Conservation (phyloP, 2,113 vertebrate species). For the Falco punctatus region DNA sequence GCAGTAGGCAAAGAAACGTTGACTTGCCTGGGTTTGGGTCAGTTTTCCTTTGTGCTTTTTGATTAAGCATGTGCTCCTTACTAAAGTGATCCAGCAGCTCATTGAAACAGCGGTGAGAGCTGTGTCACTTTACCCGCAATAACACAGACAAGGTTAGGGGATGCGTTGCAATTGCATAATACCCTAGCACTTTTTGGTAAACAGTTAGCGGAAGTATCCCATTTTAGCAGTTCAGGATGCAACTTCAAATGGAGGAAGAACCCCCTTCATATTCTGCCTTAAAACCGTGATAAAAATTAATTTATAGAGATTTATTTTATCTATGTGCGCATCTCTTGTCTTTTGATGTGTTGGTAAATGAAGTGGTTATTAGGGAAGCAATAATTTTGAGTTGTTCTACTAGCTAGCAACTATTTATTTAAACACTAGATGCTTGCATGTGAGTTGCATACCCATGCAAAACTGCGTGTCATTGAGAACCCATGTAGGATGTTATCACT, state of each 20-base stretch:
- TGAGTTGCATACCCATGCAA: slow-evolving; percentile 24
- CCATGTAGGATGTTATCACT: background rate
- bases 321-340: slow-evolving; percentile 28
- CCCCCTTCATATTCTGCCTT: slow-evolving; percentile 70
- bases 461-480: slow-evolving; percentile 1
- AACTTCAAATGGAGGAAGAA: background rate
- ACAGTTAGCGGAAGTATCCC: background rate
- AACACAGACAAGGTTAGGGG: background rate
- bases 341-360: slow-evolving; percentile 50
- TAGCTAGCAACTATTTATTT: slow-evolving; percentile 78
- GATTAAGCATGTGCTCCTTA: background rate
- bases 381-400: slow-evolving; percentile 69
- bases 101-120: background rate
- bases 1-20: background rate
- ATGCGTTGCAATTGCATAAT: background rate
- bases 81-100: background rate
- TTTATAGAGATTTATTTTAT: slow-evolving; percentile 28
- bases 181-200: background rate
- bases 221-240: background rate
- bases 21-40: background rate
- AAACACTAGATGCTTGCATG: slow-evolving; percentile 70
- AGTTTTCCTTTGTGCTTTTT: background rate
- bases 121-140: background rate
- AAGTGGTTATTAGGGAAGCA: slow-evolving; percentile 69
- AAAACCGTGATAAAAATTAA: slow-evolving; percentile 53